Base-by-base conservation (phyloP, 2,888 invertebrate genomes). In the Archips crataeganus region DNA sequence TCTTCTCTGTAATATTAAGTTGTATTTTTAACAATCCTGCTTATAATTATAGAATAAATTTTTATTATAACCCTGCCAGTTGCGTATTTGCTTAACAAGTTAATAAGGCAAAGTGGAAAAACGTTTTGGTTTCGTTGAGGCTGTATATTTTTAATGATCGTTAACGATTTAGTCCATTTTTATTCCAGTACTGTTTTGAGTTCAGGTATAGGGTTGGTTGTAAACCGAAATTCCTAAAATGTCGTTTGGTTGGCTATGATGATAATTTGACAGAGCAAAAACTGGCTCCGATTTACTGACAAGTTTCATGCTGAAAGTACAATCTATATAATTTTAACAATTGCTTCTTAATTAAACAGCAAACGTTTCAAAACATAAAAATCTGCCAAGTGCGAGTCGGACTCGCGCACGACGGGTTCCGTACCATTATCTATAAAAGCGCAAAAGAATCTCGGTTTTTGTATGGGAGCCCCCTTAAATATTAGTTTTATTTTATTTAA, bases 81-180 rank as follows among this genome's bases (percentile, higher is more conserved):
- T 62, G 45, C n/a, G 36, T 60, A 62, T 62, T 62, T 62, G 62
- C 62, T 15, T 23, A 62, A 62, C 62, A 64, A 64, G 54, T 57
- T 57, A 64, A 70, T 64, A 71, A 59, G 57, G 54, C 54, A 11
- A 45, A 62, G 36, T 61, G 39, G 42, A 62, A 42, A 45, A 62
- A 23, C 15, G 62, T 23, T 23, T 34, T 42, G 8, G 42, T 42
- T 42, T 42, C 4, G 15, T 63, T 45, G 36, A 13, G 47, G 49
- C 34, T 49, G 49, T 64, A 49, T 34, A n/a, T 42, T 45, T 45
- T 64, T 64, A 49, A 64, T 34, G 49, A 34, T 34, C 10, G 32
- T 64, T 64, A 64, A 64, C 11, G 64, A 64, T 32, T 34, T 34
- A 42, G 23, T 42, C 49, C 45, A 47, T 49, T 64, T 49, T 36